Base-by-base conservation (phyloP, 2,888 invertebrate genomes). In the Aphidoletes aphidimyza region DNA sequence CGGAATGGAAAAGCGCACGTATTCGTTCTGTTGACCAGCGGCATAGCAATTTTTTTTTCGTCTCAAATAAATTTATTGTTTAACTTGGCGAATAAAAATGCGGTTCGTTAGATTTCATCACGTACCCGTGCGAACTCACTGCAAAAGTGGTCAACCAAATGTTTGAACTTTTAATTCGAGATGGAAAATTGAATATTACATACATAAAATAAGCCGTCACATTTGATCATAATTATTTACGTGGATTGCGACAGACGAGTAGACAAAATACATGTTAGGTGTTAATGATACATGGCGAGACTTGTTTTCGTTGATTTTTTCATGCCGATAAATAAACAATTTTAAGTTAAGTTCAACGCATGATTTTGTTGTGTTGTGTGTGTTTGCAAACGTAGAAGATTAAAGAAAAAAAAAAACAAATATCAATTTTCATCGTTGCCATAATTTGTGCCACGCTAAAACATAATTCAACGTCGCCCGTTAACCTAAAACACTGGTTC, bases 181-280 rank as follows among this genome's bases (percentile, higher is more conserved):
- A 22, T 8, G 22, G 30, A 69, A 6, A 69, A n/a, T 1, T 5
- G n/a, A n/a, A n/a, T n/a, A n/a, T n/a, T n/a, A n/a, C n/a, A n/a
- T n/a, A n/a, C n/a, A n/a, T n/a, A n/a, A n/a, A n/a, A 54, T 54
- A 69, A 34, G 30, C 8, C 26, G 0, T 30, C 26, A 69, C 69
- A 69, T 69, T 69, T 34, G 69, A 69, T 69, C 69, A 69, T 69
- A 69, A 69, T 69, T 69, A 69, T 69, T 69, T 69, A 69, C 14
- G 17, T 30, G 69, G 17, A 30, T 69, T 69, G 17, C 69, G n/a
- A 69, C 69, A 69, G 69, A 69, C 69, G n/a, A 22, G 30, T 17
- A 47, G 5, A 69, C 69, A 69, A 69, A 69, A 14, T 30, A 30
- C 30, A 30, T 69, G 26, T 69, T 30, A 69, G 69, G 69, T 69